A percentile compares a stretch with the other conserved stretches of the same genome.
phyloP scores from a whole-genome alignment of 53 echinoderm and acorn worm species.

The Arbacia lixula region DNA sequence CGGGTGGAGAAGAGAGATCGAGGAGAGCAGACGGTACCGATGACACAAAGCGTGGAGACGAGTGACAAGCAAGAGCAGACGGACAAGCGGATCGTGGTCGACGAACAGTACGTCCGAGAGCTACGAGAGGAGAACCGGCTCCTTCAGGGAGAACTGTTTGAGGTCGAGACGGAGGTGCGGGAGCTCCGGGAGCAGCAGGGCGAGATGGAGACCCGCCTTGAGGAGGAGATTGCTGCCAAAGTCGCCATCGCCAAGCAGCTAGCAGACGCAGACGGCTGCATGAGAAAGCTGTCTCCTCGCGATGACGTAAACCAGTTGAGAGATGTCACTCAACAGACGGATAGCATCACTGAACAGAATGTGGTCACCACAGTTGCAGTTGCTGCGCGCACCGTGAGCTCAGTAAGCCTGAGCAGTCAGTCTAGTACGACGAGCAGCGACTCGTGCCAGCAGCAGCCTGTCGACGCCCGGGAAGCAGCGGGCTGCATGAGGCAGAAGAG shows the following conservation, averaged over 20 bases:
- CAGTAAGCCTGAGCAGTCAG: neutral
- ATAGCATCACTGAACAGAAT: neutral
- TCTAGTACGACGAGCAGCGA: constrained; percentile 31
- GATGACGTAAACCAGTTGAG: neutral
- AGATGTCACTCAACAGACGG: neutral
- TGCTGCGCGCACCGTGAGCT: constrained; percentile 6
- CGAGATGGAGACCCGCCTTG: constrained; percentile 63
- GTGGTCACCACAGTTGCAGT: neutral
- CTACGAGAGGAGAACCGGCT: constrained; percentile 67
- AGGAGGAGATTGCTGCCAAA: constrained; percentile 50
- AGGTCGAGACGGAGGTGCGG: constrained; percentile 66
- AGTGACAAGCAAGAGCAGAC: constrained; percentile 33
- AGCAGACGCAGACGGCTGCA: neutral
- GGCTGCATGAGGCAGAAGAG: constrained; percentile 13
- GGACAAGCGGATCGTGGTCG: neutral
- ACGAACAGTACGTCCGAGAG: constrained; percentile 8
- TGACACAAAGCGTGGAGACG: neutral
- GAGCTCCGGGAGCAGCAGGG: constrained; percentile 62
- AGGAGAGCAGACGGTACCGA: neutral
- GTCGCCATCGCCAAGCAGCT: constrained; percentile 49
- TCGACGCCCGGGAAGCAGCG: neutral
- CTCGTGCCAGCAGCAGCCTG: neutral
- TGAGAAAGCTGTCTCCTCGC: constrained; percentile 7
- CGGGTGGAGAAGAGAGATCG: constrained; percentile 3
- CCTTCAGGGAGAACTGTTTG: constrained; percentile 60